Conservation (phyloP, 2,797 vertebrate species). For the Clarias pachynema region DNA sequence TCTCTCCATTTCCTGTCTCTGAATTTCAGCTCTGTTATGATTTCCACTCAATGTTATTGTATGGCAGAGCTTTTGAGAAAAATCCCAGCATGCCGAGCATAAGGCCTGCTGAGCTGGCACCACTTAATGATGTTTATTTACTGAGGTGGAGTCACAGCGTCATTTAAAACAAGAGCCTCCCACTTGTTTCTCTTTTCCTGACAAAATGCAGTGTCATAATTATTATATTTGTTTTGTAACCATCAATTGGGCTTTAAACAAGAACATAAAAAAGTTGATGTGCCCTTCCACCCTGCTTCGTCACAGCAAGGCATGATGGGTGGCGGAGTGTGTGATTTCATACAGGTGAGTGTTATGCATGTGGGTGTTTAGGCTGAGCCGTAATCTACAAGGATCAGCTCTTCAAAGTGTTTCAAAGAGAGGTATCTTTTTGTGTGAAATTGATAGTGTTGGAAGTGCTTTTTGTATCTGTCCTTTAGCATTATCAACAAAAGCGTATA, state of each 20-base stretch:
- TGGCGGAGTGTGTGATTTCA: not conserved
- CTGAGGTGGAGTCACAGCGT: not conserved
- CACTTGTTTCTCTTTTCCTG: not conserved
- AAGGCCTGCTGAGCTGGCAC: slow-evolving; percentile 32
- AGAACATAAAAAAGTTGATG: not conserved
- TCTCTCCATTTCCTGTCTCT: slow-evolving; percentile 14
- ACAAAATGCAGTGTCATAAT: not conserved
- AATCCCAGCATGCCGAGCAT: slow-evolving; percentile 17
- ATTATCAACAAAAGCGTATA: not conserved
- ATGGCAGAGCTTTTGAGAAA: slow-evolving; percentile 29
- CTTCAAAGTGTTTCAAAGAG: not conserved
- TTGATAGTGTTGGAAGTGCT: not conserved
- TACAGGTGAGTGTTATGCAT: not conserved
- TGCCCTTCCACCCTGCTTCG: not conserved
- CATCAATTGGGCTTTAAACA: not conserved
- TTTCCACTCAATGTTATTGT: slow-evolving; percentile 50
- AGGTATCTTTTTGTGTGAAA: not conserved
- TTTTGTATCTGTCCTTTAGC: not conserved
- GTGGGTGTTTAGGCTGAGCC: not conserved
- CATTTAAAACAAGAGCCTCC: not conserved
- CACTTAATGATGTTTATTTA: slow-evolving; percentile 40
- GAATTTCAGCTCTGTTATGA: slow-evolving; percentile 49
- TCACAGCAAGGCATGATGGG: not conserved
- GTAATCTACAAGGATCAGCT: not conserved
- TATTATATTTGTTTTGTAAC: not conserved